Evolutionary conservation across 2,797 vertebrate species (phyloP).

Genomic region (Poecilia velifera): DNA sequence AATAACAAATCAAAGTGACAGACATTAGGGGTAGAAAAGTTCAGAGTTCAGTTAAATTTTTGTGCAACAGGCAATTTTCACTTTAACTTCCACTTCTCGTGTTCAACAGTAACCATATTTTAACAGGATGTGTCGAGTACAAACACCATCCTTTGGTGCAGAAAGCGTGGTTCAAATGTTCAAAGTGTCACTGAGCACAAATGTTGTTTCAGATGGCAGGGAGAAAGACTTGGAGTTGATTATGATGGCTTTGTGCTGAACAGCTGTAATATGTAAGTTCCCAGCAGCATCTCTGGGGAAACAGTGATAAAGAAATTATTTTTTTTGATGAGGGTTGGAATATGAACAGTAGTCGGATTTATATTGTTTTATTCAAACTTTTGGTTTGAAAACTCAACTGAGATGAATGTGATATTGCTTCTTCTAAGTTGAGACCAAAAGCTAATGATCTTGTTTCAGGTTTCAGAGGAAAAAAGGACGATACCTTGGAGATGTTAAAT

Average conservation of each 20-base stretch:
- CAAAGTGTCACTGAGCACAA: conserved; percentile 1
- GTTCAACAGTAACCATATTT: conserved; percentile 17
- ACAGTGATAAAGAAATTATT: background rate
- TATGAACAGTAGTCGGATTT: conserved; percentile 24
- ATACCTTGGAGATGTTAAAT: conserved; percentile 45
- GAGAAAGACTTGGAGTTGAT: background rate
- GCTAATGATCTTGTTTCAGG: conserved; percentile 59
- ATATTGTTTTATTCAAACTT: conserved; percentile 1
- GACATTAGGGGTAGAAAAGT: conserved; percentile 15
- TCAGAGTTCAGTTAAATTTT: conserved; percentile 25
- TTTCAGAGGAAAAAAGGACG: conserved; percentile 46
- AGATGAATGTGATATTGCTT: conserved; percentile 41
- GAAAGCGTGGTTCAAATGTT: conserved; percentile 15
- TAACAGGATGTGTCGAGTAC: conserved; percentile 14
- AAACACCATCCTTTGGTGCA: background rate
- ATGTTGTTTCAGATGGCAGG: conserved; percentile 11
- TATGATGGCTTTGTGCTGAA: background rate
- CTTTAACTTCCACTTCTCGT: conserved; percentile 21
- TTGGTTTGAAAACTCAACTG: conserved; percentile 22
- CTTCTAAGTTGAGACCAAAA: conserved; percentile 45
- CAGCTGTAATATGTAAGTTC: background rate
- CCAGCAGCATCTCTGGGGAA: background rate
- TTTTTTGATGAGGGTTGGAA: conserved; percentile 1
- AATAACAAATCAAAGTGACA: conserved; percentile 20
- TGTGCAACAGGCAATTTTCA: conserved; percentile 15